phyloP scores from a whole-genome alignment of 2,113 vertebrate species.

The Zapornia atra region DNA sequence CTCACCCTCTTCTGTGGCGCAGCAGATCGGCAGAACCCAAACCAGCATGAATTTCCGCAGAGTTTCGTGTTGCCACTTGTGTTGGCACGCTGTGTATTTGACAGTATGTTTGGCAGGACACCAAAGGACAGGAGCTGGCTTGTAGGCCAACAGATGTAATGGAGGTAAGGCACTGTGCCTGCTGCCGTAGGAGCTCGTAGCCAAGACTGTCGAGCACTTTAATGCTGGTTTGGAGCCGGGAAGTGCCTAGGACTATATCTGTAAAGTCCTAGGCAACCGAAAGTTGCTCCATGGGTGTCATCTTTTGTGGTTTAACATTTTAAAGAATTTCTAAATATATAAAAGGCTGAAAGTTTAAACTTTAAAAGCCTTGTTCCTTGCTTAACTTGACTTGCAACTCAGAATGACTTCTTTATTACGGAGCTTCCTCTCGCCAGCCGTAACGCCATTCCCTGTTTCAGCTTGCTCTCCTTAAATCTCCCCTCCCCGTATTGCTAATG shows the following conservation, averaged over 20 bases:
- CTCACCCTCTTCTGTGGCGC: background rate
- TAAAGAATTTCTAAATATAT: background rate
- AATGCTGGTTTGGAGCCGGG: background rate
- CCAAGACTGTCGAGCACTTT: background rate
- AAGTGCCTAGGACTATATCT: background rate
- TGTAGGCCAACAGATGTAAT: background rate
- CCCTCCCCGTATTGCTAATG: background rate
- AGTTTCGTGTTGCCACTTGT: background rate
- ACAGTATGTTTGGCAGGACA: conserved; percentile 2
- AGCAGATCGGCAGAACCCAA: background rate
- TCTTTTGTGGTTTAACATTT: background rate
- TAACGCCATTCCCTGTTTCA: background rate
- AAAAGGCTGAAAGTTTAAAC: background rate
- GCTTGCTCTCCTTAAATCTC: background rate
- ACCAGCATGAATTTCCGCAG: accelerated
- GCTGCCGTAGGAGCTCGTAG: background rate
- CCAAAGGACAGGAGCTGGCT: conserved; percentile 15
- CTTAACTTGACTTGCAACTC: background rate
- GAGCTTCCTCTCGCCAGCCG: background rate
- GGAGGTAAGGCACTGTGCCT: background rate
- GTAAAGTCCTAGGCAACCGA: background rate
- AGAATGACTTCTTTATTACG: background rate
- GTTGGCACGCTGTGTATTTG: background rate
- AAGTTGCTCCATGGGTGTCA: background rate
- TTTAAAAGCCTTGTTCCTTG: background rate